phyloP scores from a whole-genome alignment of 2,797 vertebrate species.

The Protonibea diacanthus region DNA sequence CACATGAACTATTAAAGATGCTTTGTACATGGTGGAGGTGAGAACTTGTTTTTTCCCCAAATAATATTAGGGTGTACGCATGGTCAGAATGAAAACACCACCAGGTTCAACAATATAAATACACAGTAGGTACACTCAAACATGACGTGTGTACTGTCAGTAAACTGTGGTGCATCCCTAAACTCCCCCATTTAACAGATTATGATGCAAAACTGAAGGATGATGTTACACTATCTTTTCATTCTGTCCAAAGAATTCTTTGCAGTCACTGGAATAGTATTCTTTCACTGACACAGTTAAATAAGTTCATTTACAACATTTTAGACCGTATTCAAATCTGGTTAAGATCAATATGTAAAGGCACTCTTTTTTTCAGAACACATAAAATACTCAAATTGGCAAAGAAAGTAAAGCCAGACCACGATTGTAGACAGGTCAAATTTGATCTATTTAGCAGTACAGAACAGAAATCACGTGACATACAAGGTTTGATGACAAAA shows the following conservation, averaged over 20 bases:
- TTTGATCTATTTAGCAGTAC: too few species aligned
- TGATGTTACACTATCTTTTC: not conserved
- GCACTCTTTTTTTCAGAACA: too few species aligned
- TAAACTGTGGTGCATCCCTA: not conserved
- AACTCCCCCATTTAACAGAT: not conserved
- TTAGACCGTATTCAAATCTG: not conserved
- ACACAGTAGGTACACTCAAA: not conserved
- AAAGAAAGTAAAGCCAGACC: too few species aligned
- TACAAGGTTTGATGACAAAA: too few species aligned
- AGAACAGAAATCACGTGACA: too few species aligned
- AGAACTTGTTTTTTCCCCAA: not conserved
- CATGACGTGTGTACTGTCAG: not conserved
- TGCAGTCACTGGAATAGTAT: not conserved
- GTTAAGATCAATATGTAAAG: too few species aligned
- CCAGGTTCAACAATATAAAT: not conserved
- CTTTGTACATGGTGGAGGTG: not conserved
- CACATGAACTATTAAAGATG: not conserved
- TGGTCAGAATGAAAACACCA: conserved; percentile 5
- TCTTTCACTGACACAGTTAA: not conserved
- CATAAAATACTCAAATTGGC: not conserved
- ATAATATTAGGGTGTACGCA: not conserved
- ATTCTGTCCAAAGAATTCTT: not conserved
- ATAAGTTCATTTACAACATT: too few species aligned
- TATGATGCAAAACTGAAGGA: not conserved
- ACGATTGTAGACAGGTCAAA: too few species aligned